A percentile compares a stretch with the other conserved stretches of the same genome.
These are phyloP conservation scores for Nomada fucata DNA, from an alignment of 2,888 invertebrate species.

Conservation along the genomic window DNA sequence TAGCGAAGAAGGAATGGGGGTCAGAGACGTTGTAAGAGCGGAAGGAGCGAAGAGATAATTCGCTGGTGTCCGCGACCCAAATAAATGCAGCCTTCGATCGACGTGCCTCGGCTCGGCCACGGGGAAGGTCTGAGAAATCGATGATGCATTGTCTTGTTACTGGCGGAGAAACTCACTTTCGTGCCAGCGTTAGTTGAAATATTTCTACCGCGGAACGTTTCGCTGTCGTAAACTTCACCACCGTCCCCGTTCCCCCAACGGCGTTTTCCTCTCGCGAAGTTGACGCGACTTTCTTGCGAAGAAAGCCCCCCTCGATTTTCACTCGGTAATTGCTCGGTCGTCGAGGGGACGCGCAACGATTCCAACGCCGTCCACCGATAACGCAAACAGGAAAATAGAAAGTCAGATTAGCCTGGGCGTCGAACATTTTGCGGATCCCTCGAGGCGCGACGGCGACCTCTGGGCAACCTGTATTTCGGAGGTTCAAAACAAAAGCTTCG, in stretches of 20 bases:
- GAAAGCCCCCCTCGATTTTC: background rate
- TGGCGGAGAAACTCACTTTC: constrained; percentile 47
- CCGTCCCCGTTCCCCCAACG: background rate
- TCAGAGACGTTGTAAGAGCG: constrained; percentile 73
- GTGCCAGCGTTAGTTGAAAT: background rate
- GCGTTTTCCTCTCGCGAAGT: background rate
- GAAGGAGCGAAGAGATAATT: constrained; percentile 79
- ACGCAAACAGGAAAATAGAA: no score
- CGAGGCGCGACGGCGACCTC: no score
- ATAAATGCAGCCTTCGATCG: constrained; percentile 79
- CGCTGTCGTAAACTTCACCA: background rate
- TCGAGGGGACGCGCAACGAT: no score
- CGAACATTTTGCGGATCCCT: no score
- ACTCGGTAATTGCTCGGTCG: no score
- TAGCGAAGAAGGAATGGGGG: constrained; percentile 45
- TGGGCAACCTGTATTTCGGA: background rate
- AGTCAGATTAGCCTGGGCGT: no score
- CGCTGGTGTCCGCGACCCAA: constrained; percentile 80
- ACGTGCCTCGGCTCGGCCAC: constrained; percentile 72
- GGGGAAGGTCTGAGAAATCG: constrained; percentile 76
- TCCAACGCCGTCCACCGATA: no score
- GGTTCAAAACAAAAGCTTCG: background rate
- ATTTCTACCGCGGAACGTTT: background rate
- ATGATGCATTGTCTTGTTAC: constrained; percentile 64
- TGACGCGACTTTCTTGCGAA: background rate